Percentiles rank a stretch among this genome's conserved stretches.
These are phyloP conservation scores for Proisotoma minuta DNA, from an alignment of 2,888 invertebrate species.

Conservation along the genomic window DNA sequence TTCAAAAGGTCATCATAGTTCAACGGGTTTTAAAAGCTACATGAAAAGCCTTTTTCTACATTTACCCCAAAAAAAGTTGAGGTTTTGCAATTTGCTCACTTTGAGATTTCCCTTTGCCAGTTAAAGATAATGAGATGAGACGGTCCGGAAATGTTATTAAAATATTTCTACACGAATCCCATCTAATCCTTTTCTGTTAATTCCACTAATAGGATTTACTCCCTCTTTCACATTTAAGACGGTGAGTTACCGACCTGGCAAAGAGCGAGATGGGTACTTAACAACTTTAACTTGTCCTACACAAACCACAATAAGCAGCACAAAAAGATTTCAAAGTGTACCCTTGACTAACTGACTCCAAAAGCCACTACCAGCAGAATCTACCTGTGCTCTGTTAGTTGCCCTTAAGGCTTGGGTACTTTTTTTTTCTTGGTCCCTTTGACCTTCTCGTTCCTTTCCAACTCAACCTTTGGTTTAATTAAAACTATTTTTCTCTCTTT, in stretches of 20 bases:
- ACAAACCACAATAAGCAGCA: slow-evolving; percentile 1
- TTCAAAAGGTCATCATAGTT: no score
- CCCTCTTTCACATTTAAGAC: not conserved
- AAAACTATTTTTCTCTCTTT: slow-evolving; percentile 6
- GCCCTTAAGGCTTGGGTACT: not conserved
- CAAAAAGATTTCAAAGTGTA: not conserved
- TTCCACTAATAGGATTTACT: slow-evolving; percentile 3
- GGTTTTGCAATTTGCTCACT: no score
- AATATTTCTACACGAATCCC: slow-evolving; percentile 4
- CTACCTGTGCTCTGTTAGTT: no score
- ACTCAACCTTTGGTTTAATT: slow-evolving; percentile 6
- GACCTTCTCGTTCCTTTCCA: not conserved
- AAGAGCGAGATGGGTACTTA: not conserved
- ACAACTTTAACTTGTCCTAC: not conserved
- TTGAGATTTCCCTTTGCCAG: no score
- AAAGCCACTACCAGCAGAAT: not conserved
- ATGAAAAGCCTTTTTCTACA: no score
- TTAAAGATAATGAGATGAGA: slow-evolving; percentile 6
- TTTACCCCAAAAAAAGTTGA: no score
- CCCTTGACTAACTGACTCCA: not conserved
- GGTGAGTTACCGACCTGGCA: not conserved
- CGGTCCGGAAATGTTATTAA: slow-evolving; percentile 5
- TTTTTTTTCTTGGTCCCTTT: not conserved
- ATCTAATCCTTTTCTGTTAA: slow-evolving; percentile 6
- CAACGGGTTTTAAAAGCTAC: no score